These are phyloP conservation scores for Gymnogyps californianus DNA, from an alignment of 2,113 vertebrate genomes.

Conservation along the genomic window DNA sequence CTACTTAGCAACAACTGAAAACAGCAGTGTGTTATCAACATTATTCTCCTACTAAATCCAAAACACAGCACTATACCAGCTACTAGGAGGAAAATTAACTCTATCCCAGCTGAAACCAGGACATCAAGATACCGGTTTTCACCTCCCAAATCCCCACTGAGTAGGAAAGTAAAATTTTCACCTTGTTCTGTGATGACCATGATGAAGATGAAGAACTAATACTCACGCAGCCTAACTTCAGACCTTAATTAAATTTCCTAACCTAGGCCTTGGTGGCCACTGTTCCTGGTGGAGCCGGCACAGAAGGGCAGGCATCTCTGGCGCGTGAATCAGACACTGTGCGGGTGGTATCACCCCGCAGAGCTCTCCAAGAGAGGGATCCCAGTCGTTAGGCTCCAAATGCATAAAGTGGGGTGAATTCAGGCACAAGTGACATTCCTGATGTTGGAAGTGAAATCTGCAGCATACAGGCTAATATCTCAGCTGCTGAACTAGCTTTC, in stretches of 20 bases:
- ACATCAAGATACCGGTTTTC: neutral
- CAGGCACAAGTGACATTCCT: neutral
- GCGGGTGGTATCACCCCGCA: neutral
- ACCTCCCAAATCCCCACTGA: neutral
- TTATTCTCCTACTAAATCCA: too few species aligned
- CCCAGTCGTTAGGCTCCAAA: neutral
- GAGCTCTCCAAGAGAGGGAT: neutral
- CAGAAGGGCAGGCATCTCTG: neutral
- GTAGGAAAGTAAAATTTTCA: neutral
- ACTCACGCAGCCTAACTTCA: neutral
- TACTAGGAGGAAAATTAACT: too few species aligned
- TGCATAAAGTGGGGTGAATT: neutral
- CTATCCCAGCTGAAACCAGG: too few species aligned
- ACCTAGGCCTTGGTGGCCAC: neutral
- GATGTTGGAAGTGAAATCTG: neutral
- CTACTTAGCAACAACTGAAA: too few species aligned
- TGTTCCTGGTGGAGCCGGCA: neutral
- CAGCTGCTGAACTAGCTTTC: neutral
- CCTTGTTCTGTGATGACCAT: neutral
- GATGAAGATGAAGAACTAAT: neutral
- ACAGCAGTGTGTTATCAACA: too few species aligned
- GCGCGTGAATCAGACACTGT: fast-evolving
- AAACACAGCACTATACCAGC: too few species aligned
- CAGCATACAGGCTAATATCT: neutral
- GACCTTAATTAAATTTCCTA: neutral